Evolutionary conservation across 1,140 invertebrate species (phyloP).

Genomic region (Drosophila kurseongensis): DNA sequence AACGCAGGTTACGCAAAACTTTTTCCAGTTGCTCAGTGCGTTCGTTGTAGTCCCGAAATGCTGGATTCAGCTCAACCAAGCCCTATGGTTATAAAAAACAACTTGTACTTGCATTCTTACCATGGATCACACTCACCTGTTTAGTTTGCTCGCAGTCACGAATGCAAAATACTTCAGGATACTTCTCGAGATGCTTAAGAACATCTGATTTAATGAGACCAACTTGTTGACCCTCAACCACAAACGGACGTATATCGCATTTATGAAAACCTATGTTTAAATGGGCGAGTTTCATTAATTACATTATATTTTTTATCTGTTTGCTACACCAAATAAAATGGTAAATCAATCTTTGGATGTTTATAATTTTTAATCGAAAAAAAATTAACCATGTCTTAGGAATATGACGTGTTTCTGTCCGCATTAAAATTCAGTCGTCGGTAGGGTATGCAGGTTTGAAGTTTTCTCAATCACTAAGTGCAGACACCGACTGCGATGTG

Average conservation of each 20-base stretch:
- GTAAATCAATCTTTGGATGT: too few species aligned
- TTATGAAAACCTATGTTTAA: constrained; percentile 87
- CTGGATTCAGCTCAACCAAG: constrained; percentile 92
- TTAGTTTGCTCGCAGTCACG: constrained; percentile 78
- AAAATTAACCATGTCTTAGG: too few species aligned
- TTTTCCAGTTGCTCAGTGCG: constrained; percentile 91
- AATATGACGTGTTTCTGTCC: too few species aligned
- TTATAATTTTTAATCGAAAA: too few species aligned
- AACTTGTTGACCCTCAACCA: constrained; percentile 94
- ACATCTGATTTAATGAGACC: constrained; percentile 94
- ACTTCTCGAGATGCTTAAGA: constrained; percentile 90
- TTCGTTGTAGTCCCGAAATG: constrained; percentile 92
- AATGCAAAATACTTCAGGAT: constrained; percentile 90
- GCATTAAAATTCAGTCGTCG: too few species aligned
- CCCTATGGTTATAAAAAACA: constrained; percentile 48
- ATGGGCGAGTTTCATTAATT: constrained; percentile 22
- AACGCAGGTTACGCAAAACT: constrained; percentile 90
- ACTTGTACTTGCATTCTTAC: neutral
- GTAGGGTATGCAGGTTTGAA: too few species aligned
- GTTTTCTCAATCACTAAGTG: too few species aligned
- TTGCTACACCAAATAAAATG: too few species aligned
- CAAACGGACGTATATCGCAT: constrained; percentile 92
- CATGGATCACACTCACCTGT: constrained; percentile 52
- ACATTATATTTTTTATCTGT: neutral
- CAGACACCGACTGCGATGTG: too few species aligned